Evolutionary conservation across 2,888 invertebrate genomes (phyloP), one percentile per base, ranked within the genome.

Genomic region (Odontocolon sp.): DNA sequence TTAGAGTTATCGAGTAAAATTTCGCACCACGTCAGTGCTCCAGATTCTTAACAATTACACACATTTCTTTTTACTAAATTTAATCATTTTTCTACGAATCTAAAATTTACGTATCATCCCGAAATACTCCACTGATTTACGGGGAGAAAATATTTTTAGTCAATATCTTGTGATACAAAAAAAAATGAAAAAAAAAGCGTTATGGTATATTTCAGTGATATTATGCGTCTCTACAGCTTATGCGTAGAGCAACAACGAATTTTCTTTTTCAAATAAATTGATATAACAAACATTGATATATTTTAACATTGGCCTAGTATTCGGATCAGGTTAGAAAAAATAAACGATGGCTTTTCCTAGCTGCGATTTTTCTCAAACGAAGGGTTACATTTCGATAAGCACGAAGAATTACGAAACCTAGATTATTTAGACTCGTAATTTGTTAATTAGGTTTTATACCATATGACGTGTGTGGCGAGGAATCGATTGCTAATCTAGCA

Each of bases 391-490:
- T 16, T 8, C 11, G n/a, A n/a, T 16, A 80, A 71, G 76, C 79
- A 80, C 80, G 75, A 76, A n/a, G n/a, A 69, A 66, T 63, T 63
- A 73, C 47, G n/a, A 61, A 57, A 26, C n/a, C 40, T 63, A 26
- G 36, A 56, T 63, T 54, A 71, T 33, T 54, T 47, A 21, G 18
- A n/a, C 26, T 36, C 18, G 36, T 64, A 56, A 71, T 61, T 77
- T 80, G 78, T 83, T 81, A 84, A 83, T 81, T 84, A 84, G 79
- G 77, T 87, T 87, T 87, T 86, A 81, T 86, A 85, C 80, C 77
- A 50, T 82, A 72, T 77, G 59, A 82, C 69, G 36, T 73, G 59
- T 61, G 56, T 23, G 38, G 47, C 61, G 61, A 67, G 47, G 47
- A 50, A 67, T 72, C 59, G 47, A 81, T 68, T 74, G 78, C 54